Conservation (phyloP, 2,797 vertebrate genomes). For the Lycodopsis pacificus region DNA sequence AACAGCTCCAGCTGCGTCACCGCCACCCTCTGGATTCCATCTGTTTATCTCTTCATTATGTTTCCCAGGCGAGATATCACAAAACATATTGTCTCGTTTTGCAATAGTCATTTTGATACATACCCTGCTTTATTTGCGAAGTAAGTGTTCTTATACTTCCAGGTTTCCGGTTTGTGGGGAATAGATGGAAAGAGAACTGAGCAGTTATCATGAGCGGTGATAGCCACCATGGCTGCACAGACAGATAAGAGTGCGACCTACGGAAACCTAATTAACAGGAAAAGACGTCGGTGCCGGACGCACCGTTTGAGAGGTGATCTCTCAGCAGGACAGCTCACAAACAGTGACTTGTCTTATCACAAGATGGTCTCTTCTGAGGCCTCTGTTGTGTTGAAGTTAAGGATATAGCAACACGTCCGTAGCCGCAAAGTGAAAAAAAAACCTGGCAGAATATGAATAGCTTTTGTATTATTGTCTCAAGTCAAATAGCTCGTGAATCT, state of each 20-base stretch:
- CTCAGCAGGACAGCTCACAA: neutral
- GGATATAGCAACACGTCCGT: too few species aligned
- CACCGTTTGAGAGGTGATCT: neutral
- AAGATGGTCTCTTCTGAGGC: neutral
- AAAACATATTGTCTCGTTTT: neutral
- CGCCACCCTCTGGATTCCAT: neutral
- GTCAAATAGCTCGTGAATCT: neutral
- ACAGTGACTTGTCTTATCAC: neutral
- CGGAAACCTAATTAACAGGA: conserved; percentile 16
- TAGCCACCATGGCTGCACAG: neutral
- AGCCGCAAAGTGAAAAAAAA: neutral
- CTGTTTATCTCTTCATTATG: neutral
- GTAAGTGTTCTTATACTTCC: neutral
- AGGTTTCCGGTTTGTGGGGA: neutral
- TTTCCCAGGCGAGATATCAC: neutral
- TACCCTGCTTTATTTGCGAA: neutral
- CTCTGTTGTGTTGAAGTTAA: neutral
- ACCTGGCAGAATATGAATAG: neutral
- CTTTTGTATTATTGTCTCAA: neutral
- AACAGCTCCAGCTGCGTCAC: neutral
- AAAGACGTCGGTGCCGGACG: neutral
- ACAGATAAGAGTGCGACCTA: conserved; percentile 13
- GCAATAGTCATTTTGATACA: neutral
- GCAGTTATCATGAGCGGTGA: neutral
- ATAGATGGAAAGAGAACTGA: neutral